These are phyloP conservation scores for Cephalotes varians DNA, from an alignment of 2,888 invertebrate species.

Conservation along the genomic window DNA sequence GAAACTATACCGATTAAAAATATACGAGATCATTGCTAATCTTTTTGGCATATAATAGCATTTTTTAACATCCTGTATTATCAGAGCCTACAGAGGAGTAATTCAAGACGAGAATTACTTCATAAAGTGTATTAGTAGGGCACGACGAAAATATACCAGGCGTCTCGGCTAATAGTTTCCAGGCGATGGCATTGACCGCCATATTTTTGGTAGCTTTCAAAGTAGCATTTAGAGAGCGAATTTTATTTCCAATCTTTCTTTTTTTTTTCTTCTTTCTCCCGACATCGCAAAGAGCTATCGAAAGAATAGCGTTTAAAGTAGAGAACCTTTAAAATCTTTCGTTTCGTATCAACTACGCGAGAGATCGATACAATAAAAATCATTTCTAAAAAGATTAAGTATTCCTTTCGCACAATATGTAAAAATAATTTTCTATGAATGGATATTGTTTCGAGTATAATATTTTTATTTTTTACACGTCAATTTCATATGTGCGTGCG, in stretches of 20 bases:
- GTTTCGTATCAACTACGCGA: background rate
- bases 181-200: conserved; percentile 76
- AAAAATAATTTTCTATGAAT: background rate
- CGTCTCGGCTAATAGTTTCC: conserved; percentile 70
- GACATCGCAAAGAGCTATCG: background rate
- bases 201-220: conserved; percentile 9
- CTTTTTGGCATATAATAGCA: background rate
- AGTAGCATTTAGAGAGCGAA: background rate
- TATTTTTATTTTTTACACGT: no score
- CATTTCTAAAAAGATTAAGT: background rate
- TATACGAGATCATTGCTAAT: background rate
- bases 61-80: background rate
- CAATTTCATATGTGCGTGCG: background rate
- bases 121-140: conserved; percentile 77
- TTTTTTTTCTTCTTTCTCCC: conserved; percentile 16
- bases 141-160: conserved; percentile 77
- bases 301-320: background rate
- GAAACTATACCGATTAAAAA: background rate
- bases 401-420: background rate
- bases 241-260: background rate
- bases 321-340: background rate
- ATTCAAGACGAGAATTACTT: conserved; percentile 52
- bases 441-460: background rate
- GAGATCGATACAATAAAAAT: background rate
- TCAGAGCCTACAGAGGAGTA: background rate